phyloP scores from a whole-genome alignment of 2,797 vertebrate species.

The Gallinago nigripennis region DNA sequence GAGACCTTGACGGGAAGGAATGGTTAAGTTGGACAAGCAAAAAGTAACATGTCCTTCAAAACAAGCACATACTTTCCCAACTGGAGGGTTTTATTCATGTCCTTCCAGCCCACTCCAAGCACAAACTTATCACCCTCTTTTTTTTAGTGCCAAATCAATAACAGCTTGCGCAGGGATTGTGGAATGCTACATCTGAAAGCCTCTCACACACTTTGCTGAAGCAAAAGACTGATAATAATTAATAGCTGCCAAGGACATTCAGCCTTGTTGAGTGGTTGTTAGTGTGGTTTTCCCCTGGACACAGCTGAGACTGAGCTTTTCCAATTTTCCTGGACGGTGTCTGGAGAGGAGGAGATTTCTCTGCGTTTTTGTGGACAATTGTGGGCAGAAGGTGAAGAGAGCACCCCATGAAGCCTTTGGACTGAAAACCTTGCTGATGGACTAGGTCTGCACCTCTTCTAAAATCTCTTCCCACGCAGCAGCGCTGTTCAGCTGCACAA shows the following conservation, averaged over 20 bases:
- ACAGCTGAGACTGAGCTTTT: not conserved
- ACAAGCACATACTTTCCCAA: conserved; percentile 8
- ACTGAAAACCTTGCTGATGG: not conserved
- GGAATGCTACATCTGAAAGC: conserved; percentile 27
- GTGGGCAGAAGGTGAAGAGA: not conserved
- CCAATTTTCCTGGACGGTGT: conserved; percentile 13
- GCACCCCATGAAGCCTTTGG: not conserved
- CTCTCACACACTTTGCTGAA: conserved; percentile 22
- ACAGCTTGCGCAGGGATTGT: not conserved
- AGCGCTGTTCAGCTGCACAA: not conserved
- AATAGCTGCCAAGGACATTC: conserved; percentile 56
- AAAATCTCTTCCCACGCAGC: not conserved
- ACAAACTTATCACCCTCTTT: not conserved
- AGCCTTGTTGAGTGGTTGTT: conserved; percentile 13
- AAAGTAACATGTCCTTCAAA: conserved; percentile 4
- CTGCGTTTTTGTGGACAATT: not conserved
- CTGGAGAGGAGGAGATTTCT: not conserved
- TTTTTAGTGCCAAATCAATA: conserved; percentile 49
- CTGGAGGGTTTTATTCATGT: conserved; percentile 25
- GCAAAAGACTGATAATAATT: conserved; percentile 51
- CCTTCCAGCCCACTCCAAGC: conserved; percentile 38
- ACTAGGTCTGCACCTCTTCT: not conserved
- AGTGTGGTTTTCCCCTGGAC: conserved; percentile 29
- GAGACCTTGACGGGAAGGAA: conserved; percentile 6
- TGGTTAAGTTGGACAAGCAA: not conserved